Conservation (phyloP, 2,888 invertebrate genomes). For the Sepioteuthis lessoniana region DNA sequence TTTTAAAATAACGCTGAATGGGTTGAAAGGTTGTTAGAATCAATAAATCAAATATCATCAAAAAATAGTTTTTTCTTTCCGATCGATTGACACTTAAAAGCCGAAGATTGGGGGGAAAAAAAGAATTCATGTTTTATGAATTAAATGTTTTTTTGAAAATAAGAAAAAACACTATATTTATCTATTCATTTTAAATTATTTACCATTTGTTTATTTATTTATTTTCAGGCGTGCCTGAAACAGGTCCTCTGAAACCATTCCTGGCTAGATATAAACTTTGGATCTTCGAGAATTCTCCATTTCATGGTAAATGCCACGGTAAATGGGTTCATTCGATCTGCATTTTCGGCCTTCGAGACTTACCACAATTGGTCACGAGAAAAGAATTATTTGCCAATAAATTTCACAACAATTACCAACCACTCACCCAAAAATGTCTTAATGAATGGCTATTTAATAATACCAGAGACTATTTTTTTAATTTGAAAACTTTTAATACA, state of each 20-base stretch:
- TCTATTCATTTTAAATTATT: too few species aligned
- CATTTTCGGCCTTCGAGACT: constrained; percentile 65
- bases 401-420: constrained; percentile 62
- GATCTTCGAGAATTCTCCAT: constrained; percentile 59
- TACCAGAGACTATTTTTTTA: constrained; percentile 51
- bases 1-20: too few species aligned
- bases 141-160: too few species aligned
- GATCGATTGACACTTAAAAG: too few species aligned
- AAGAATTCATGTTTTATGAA: too few species aligned
- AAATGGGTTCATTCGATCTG: constrained; percentile 65
- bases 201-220: neutral
- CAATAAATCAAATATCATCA: too few species aligned
- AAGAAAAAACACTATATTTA: too few species aligned
- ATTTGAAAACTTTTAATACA: neutral
- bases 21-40: too few species aligned
- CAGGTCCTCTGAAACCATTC: constrained; percentile 56
- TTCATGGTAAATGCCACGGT: constrained; percentile 58
- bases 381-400: constrained; percentile 69
- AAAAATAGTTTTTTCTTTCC: too few species aligned
- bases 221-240: neutral
- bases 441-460: constrained; percentile 65
- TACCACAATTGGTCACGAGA: constrained; percentile 59
- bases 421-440: constrained; percentile 63
- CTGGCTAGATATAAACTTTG: constrained; percentile 68
- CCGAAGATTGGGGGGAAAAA: too few species aligned